Percentiles rank a stretch among this genome's conserved stretches.
phyloP scores from a whole-genome alignment of 2,113 vertebrate genomes.

The Hippopotamus amphibius region DNA sequence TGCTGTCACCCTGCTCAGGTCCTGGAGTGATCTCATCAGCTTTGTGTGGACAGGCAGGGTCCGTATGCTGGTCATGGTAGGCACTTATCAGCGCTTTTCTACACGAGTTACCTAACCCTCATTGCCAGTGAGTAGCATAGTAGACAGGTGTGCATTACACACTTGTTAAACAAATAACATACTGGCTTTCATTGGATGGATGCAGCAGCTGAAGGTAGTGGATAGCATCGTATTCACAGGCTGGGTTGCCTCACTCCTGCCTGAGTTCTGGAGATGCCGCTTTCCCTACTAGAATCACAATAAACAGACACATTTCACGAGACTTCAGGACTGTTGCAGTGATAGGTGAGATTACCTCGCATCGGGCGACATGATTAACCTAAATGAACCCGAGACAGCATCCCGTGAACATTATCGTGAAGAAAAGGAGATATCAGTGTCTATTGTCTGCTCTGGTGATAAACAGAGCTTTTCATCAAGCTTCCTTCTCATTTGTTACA shows the following conservation, averaged over 20 bases:
- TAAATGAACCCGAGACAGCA: constrained; percentile 52
- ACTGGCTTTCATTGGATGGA: neutral
- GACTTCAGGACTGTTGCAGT: neutral
- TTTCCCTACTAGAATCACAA: neutral
- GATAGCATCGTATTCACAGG: neutral
- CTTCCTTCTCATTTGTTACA: neutral
- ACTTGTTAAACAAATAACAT: neutral
- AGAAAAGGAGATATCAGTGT: constrained; percentile 33
- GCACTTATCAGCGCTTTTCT: rapidly evolving
- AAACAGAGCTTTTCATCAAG: constrained; percentile 45
- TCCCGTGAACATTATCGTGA: neutral
- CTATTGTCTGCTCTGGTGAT: neutral
- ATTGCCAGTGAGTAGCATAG: rapidly evolving
- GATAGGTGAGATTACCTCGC: constrained; percentile 29
- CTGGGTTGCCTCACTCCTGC: neutral
- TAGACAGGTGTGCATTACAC: neutral
- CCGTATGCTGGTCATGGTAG: rapidly evolving
- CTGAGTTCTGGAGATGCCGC: neutral
- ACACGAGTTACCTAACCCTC: rapidly evolving
- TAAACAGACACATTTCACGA: neutral
- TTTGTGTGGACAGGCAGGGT: neutral
- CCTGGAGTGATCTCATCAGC: neutral
- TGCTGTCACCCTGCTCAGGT: neutral
- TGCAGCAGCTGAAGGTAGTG: neutral
- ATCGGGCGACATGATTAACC: constrained; percentile 53